Percentiles rank a stretch among this genome's conserved stretches.
Evolutionary conservation across 2,797 vertebrate species (phyloP).

Genomic region (Lophius americanus): DNA sequence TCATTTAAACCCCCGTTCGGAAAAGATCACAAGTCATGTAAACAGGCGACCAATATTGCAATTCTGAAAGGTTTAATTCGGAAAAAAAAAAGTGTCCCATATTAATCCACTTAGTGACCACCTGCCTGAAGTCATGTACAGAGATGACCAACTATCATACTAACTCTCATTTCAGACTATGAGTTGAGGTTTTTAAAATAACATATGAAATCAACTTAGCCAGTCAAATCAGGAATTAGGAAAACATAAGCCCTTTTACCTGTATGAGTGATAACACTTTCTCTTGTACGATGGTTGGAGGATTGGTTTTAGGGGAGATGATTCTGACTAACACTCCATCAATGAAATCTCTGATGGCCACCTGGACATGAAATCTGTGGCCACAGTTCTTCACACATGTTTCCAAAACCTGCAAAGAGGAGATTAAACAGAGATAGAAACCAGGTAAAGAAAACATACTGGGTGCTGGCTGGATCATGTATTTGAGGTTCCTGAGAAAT

Average conservation of each 20-base stretch:
- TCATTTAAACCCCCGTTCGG: no score
- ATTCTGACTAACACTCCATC: constrained; percentile 96
- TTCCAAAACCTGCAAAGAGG: constrained; percentile 88
- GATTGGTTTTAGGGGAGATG: constrained; percentile 94
- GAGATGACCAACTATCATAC: not conserved
- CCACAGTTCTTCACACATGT: constrained; percentile 99
- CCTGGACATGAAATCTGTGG: constrained; percentile 94
- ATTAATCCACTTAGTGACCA: not conserved
- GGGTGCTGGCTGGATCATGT: not conserved
- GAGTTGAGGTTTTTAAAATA: no score
- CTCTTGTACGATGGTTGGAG: constrained; percentile 96
- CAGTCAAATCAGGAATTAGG: not conserved
- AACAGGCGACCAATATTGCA: no score
- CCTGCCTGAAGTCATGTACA: not conserved
- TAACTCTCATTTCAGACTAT: no score
- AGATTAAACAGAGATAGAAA: not conserved
- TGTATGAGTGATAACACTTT: constrained; percentile 97
- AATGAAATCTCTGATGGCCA: constrained; percentile 95
- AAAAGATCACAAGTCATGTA: no score
- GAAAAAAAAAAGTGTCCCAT: no score
- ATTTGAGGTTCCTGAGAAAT: not conserved
- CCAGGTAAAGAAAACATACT: not conserved
- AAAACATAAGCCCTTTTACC: constrained; percentile 67
- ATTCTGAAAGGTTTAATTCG: no score
- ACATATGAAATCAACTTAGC: not conserved